Evolutionary conservation across 2,797 vertebrate genomes (phyloP).

Genomic region (Peromyscus aztecus): DNA sequence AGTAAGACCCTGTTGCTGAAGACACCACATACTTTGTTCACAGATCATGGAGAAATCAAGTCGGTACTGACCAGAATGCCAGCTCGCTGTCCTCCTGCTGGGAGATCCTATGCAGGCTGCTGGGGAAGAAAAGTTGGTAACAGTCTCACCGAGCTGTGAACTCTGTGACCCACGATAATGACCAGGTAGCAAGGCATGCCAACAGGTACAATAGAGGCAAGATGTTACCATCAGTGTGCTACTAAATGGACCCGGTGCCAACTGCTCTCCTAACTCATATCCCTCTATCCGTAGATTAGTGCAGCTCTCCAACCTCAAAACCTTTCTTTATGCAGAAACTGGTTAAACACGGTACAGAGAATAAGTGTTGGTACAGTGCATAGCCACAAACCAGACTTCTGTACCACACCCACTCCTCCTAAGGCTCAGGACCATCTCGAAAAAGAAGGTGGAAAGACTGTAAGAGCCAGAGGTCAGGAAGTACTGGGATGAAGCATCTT

Average conservation of each 20-base stretch:
- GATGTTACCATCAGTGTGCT: neutral
- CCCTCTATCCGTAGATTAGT: neutral
- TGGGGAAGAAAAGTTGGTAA: neutral
- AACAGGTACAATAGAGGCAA: neutral
- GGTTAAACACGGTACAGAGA: neutral
- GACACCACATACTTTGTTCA: neutral
- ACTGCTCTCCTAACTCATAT: too few species aligned
- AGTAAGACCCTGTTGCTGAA: neutral
- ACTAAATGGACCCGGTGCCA: neutral
- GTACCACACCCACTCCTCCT: neutral
- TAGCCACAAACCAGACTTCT: neutral
- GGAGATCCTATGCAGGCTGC: neutral
- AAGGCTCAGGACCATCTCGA: neutral
- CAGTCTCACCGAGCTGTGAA: neutral
- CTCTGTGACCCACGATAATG: neutral
- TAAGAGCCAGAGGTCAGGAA: neutral
- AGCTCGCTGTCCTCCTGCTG: too few species aligned
- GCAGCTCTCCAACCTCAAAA: neutral
- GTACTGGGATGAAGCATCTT: neutral
- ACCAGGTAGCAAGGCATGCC: neutral
- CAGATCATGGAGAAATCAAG: neutral
- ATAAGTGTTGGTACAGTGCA: fast-evolving
- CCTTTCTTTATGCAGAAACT: neutral
- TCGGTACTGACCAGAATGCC: neutral
- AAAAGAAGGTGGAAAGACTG: too few species aligned